phyloP scores from a whole-genome alignment of 2,797 vertebrate species.

The Rhinatrema bivittatum region DNA sequence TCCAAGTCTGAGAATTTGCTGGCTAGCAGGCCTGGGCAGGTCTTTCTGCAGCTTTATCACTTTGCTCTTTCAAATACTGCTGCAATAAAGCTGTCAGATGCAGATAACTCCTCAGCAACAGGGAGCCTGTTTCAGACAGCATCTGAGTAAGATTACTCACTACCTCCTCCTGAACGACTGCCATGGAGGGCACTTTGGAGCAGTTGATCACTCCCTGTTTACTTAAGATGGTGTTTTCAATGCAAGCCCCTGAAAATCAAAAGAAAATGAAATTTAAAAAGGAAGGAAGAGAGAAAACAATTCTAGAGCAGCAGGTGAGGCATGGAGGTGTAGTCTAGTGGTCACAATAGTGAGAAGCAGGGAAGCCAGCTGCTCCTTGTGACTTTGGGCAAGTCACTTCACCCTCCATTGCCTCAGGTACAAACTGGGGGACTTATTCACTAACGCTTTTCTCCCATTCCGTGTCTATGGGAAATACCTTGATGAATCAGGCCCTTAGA shows the following conservation, averaged over 20 bases:
- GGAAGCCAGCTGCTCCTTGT: too few species aligned
- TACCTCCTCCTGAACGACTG: conserved; percentile 58
- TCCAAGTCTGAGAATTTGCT: too few species aligned
- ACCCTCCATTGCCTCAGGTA: too few species aligned
- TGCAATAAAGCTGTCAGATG: conserved; percentile 69
- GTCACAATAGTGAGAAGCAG: too few species aligned
- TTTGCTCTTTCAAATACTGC: conserved; percentile 63
- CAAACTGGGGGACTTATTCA: too few species aligned
- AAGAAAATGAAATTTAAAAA: not conserved
- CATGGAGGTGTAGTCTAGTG: not conserved
- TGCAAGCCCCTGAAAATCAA: conserved; percentile 65
- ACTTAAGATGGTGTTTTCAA: conserved; percentile 79
- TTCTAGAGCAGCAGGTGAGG: too few species aligned
- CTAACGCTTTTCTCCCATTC: too few species aligned
- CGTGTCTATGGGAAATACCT: too few species aligned
- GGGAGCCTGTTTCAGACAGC: conserved; percentile 52
- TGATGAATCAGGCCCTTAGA: too few species aligned
- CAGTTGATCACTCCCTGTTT: conserved; percentile 66
- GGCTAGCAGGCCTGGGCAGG: too few species aligned
- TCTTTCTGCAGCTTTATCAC: not conserved
- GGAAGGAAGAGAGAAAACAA: rapidly evolving
- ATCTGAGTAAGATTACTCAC: conserved; percentile 64
- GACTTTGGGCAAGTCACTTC: too few species aligned
- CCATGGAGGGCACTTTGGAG: conserved; percentile 69
- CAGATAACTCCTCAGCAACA: conserved; percentile 65